Percentiles rank a stretch among this genome's conserved stretches.
These are phyloP conservation scores for Heteromormyrus szaboi DNA, from an alignment of 2,797 vertebrate species.

Conservation along the genomic window DNA sequence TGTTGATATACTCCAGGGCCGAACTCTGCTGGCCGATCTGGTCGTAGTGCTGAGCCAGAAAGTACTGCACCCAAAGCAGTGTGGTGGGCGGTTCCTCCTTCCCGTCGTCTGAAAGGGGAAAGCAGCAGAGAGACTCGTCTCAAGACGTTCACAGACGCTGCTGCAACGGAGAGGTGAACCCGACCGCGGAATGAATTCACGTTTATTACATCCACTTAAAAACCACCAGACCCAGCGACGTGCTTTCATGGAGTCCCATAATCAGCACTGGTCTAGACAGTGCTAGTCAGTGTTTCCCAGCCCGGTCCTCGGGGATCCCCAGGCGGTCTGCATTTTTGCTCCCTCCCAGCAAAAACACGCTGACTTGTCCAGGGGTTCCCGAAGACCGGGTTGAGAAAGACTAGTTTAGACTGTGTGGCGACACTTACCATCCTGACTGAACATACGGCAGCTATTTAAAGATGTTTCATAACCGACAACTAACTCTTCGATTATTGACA, in stretches of 20 bases:
- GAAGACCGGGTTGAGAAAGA: background rate
- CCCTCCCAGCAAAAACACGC: background rate
- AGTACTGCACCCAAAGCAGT: constrained; percentile 98
- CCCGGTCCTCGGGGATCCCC: background rate
- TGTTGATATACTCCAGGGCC: constrained; percentile 92
- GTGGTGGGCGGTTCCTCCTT: constrained; percentile 97
- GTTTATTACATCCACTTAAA: background rate
- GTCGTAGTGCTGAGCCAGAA: constrained; percentile 95
- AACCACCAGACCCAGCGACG: background rate
- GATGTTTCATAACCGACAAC: constrained; percentile 92
- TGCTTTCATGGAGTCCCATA: background rate
- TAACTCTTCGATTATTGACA: constrained; percentile 90
- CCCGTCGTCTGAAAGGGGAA: constrained; percentile 73
- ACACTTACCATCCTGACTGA: constrained; percentile 84
- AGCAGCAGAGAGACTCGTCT: background rate
- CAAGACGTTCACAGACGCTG: background rate
- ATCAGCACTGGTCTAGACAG: background rate
- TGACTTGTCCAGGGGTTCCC: background rate
- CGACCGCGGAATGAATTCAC: background rate
- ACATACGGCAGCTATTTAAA: constrained; percentile 88
- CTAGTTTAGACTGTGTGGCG: background rate
- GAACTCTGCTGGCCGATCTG: constrained; percentile 83
- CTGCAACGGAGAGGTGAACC: background rate
- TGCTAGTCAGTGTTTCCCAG: background rate
- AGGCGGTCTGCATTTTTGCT: background rate